phyloP scores from a whole-genome alignment of 92 coral and sea anemone species.

The Phymanthus crucifer region DNA sequence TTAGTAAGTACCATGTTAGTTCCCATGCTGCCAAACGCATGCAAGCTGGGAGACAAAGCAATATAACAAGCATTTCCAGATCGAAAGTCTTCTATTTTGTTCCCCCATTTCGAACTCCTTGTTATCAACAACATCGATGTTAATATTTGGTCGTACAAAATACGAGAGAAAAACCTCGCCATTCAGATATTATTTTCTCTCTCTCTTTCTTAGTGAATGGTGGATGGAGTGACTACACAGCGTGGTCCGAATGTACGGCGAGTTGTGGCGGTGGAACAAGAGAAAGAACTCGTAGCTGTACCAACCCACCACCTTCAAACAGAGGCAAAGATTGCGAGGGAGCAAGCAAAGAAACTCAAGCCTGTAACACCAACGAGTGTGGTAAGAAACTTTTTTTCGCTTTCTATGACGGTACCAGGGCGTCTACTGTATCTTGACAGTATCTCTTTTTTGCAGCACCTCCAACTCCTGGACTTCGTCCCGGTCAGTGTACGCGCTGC shows the following conservation, averaged over 20 bases:
- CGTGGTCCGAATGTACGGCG: neutral
- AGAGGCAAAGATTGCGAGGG: conserved; percentile 15
- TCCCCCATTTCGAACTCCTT: too few species aligned
- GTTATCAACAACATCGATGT: too few species aligned
- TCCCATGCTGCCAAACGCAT: too few species aligned
- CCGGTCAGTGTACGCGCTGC: neutral
- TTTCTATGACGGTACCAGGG: too few species aligned
- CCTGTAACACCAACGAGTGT: neutral
- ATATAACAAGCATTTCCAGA: too few species aligned
- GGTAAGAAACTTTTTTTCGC: neutral
- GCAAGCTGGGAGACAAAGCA: too few species aligned
- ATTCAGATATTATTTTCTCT: too few species aligned
- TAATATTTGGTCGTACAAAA: neutral
- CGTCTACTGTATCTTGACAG: too few species aligned
- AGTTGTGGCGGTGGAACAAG: conserved; percentile 13
- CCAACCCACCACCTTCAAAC: conserved; percentile 17
- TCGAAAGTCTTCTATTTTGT: too few species aligned
- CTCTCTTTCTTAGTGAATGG: conserved; percentile 1
- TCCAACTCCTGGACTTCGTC: too few species aligned
- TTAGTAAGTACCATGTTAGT: neutral
- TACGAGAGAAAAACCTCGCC: neutral
- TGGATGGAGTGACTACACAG: conserved; percentile 8
- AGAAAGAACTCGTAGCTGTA: neutral
- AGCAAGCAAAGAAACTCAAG: neutral
- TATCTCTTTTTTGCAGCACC: neutral